phyloP scores from a whole-genome alignment of 2,888 invertebrate species.

The Merodon equestris region DNA sequence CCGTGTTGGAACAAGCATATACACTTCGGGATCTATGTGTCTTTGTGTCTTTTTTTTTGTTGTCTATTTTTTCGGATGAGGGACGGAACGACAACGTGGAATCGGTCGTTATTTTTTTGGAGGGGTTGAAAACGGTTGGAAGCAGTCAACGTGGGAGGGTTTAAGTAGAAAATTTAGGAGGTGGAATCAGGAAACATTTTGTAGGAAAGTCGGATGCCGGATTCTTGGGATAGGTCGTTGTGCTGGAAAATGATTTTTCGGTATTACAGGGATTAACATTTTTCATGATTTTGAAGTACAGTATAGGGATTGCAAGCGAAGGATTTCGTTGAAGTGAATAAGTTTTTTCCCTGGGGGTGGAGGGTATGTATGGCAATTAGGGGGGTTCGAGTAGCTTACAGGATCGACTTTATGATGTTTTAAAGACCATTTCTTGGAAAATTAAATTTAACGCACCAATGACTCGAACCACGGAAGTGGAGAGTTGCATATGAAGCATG shows the following conservation, averaged over 20 bases:
- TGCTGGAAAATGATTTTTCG: not conserved
- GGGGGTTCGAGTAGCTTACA: too few relatives aligned
- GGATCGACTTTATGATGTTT: too few relatives aligned
- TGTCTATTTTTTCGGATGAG: not conserved
- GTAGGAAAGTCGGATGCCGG: not conserved
- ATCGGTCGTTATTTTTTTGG: too few relatives aligned
- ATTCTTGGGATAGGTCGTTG: not conserved
- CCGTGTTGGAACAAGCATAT: conserved; percentile 15
- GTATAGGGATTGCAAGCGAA: not conserved
- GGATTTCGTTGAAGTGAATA: not conserved
- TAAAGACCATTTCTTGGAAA: too few relatives aligned
- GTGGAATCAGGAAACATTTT: not conserved
- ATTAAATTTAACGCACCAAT: too few relatives aligned
- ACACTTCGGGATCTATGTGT: not conserved
- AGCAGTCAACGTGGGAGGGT: not conserved
- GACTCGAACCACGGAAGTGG: too few relatives aligned
- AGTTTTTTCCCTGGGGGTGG: too few relatives aligned
- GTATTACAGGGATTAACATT: not conserved
- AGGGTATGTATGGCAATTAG: too few relatives aligned
- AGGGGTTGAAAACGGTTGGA: not conserved
- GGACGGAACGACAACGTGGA: too few relatives aligned
- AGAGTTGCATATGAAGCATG: too few relatives aligned
- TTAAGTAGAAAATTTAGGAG: not conserved
- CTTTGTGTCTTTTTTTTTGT: not conserved
- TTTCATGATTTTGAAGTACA: too few relatives aligned